Evolutionary conservation across 2,797 vertebrate species (phyloP).

Genomic region (Phylloscopus collybita): DNA sequence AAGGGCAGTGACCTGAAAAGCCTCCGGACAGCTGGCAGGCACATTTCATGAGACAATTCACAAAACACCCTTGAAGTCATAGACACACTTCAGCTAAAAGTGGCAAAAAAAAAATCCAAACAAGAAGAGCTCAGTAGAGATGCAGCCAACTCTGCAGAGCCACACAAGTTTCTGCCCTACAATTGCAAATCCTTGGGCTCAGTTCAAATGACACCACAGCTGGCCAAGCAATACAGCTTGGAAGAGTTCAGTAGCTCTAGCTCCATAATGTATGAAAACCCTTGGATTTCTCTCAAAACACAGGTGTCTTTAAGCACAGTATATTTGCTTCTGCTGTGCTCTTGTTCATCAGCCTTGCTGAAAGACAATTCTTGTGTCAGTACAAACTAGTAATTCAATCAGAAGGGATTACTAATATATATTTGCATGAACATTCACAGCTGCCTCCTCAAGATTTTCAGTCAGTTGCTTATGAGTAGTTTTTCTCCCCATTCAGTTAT

Average conservation of each 20-base stretch:
- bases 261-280: neutral
- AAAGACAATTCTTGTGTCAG: neutral
- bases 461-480: neutral
- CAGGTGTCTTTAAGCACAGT: neutral
- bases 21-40: neutral
- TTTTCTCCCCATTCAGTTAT: neutral
- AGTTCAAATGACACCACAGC: neutral
- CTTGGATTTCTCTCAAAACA: neutral
- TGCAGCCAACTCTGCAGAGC: neutral
- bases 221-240: neutral
- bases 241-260: neutral
- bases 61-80: neutral
- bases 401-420: neutral
- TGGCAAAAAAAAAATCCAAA: neutral
- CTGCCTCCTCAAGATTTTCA: neutral
- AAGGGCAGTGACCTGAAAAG: neutral
- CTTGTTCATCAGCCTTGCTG: neutral
- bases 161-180: neutral
- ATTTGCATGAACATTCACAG: neutral
- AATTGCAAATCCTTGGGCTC: neutral
- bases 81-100: neutral
- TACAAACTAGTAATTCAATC: neutral
- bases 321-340: neutral
- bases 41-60: neutral
- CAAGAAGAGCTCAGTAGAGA: neutral